Evolutionary conservation across 2,888 invertebrate species (phyloP), one percentile per base, ranked within the genome.

Genomic region (Cetonia aurata): DNA sequence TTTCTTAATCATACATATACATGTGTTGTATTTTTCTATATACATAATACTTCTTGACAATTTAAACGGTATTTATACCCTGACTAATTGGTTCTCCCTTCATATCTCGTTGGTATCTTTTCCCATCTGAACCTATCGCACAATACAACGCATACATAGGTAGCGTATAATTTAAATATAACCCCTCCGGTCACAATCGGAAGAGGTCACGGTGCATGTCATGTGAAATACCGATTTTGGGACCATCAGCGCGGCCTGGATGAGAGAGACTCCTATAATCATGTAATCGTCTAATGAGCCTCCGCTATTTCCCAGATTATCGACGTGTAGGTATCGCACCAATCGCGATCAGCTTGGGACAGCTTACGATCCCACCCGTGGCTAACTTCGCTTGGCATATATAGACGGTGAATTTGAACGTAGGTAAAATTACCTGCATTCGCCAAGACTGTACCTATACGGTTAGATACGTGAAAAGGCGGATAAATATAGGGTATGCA

Each of bases 401-500:
- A 15, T 50, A 50, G 17, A 62, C 17, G 62, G 15, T 62, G 50
- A 62, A 33, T 62, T 62, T 46, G 31, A 25, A 60, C 25, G 33
- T 37, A 55, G 67, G 44, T 56, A 67, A 25, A 25, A 25, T 25
- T 25, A 25, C 25, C 25, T 25, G 25, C 25, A 25, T 4, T 37
- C 10, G 37, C 13, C 9, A 31, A 13, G 12, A 12, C 52, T 17
- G 41, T 59, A 44, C 25, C 1, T n/a, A n/a, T n/a, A 59, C 12
- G 15, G 48, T 13, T 31, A 31, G 25, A 53, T 41, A 50, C 15
- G 13, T 59, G 31, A 53, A 48, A 66, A 62, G 59, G 59, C 52
- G 70, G 57, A 33, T 76, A 76, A 76, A 73, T 75, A 75, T 75
- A 73, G 75, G 76, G 73, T 75, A 65, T 72, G 69, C 68, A 59